Percentiles rank a stretch among this genome's conserved stretches.
Evolutionary conservation across 2,113 vertebrate genomes (phyloP).

Genomic region (Hipposideros armiger): DNA sequence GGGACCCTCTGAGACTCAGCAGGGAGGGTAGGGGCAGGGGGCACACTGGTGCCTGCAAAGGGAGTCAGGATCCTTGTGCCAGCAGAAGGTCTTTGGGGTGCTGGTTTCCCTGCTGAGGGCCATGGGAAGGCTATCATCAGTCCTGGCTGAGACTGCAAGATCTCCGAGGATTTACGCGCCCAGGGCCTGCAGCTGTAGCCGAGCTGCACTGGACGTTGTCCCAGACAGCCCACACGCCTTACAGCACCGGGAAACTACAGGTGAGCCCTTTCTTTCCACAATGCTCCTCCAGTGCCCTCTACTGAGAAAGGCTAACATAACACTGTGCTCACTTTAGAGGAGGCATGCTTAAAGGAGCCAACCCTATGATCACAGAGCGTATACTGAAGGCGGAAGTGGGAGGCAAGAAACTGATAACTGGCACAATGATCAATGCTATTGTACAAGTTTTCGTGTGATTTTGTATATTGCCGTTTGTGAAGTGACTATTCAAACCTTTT

Average conservation of each 20-base stretch:
- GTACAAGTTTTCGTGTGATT: not conserved
- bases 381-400: not conserved
- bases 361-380: not conserved
- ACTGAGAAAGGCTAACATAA: not conserved
- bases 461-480: not conserved
- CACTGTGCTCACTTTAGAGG: not conserved
- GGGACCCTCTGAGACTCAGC: not conserved
- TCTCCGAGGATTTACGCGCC: rapidly evolving
- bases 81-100: not conserved
- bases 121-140: not conserved
- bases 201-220: not conserved
- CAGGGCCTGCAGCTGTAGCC: not conserved
- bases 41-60: not conserved
- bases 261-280: not conserved
- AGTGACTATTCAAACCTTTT: not conserved
- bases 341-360: not conserved
- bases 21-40: too few species aligned
- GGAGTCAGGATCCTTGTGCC: not conserved
- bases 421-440: not conserved
- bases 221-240: not conserved
- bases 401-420: not conserved
- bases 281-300: not conserved
- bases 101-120: not conserved
- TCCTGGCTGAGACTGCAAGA: not conserved
- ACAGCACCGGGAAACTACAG: not conserved